phyloP scores from a whole-genome alignment of 2,888 invertebrate genomes.

The Macrophya annulata region DNA sequence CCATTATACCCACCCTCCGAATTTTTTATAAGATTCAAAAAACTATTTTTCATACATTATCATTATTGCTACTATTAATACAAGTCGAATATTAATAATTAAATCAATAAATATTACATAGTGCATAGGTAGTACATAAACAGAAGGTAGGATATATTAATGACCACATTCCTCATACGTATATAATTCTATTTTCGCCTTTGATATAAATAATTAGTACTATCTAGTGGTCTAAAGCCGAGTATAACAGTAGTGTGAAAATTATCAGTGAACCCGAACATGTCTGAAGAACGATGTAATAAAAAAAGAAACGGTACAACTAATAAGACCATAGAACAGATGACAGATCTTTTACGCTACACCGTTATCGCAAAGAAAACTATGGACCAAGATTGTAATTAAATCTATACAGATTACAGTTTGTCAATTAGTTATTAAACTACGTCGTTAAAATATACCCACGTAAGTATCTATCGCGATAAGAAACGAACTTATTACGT shows the following conservation, averaged over 20 bases:
- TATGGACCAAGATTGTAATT: slow-evolving; percentile 1
- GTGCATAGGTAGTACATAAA: not conserved
- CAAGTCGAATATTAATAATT: not conserved
- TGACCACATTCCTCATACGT: not conserved
- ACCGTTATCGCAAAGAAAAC: not conserved
- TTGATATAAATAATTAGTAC: not conserved
- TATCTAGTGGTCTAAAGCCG: not conserved
- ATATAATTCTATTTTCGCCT: not conserved
- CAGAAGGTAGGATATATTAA: not conserved
- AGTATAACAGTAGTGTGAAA: not conserved
- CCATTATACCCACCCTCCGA: not conserved
- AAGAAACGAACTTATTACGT: not conserved
- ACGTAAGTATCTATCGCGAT: slow-evolving; percentile 7
- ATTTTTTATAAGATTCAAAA: not conserved
- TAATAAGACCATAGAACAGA: not conserved
- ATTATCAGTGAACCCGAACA: not conserved
- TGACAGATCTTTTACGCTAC: not conserved
- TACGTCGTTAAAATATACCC: not conserved
- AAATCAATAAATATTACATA: not conserved
- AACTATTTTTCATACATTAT: not conserved
- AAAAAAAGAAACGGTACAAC: not conserved
- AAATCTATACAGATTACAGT: not conserved
- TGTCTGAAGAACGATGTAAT: not conserved
- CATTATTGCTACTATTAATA: not conserved
- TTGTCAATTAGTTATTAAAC: not conserved